Percentiles rank a stretch among this genome's conserved stretches.
Evolutionary conservation across 2,113 vertebrate genomes (phyloP).

Genomic region (Pseudopipra pipra): DNA sequence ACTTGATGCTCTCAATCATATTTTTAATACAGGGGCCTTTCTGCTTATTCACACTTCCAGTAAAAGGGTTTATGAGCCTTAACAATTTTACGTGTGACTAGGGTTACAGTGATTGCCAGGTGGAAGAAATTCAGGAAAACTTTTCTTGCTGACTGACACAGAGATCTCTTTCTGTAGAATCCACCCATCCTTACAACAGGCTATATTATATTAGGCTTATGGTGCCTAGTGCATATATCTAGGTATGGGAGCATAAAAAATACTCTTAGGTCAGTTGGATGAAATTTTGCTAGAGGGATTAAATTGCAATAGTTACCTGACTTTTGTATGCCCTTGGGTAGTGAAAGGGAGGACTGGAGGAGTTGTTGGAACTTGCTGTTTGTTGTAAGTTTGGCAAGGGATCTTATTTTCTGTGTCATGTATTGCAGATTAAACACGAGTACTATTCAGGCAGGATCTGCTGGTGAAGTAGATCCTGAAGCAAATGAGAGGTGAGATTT

Average conservation of each 20-base stretch:
- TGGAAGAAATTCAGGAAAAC: neutral
- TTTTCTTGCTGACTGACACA: neutral
- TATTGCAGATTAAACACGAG: neutral
- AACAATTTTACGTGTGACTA: neutral
- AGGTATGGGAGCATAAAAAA: neutral
- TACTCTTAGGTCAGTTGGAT: neutral
- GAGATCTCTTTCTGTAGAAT: neutral
- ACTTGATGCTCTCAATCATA: neutral
- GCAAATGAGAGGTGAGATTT: neutral
- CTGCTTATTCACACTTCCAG: slow-evolving; percentile 1
- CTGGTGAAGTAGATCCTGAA: neutral
- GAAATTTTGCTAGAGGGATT: neutral
- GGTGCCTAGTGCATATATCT: neutral
- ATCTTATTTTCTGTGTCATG: neutral
- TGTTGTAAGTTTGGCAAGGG: neutral
- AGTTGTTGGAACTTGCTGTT: slow-evolving; percentile 25
- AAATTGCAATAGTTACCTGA: neutral
- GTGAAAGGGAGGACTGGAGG: neutral
- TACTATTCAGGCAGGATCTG: neutral
- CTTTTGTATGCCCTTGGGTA: neutral
- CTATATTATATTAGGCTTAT: neutral
- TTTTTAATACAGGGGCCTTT: slow-evolving; percentile 11
- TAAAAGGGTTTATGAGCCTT: slow-evolving; percentile 7
- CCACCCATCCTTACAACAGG: neutral
- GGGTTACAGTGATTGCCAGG: neutral